These are phyloP conservation scores for Steromphala cineraria DNA, from an alignment of 2,888 invertebrate genomes.

Conservation along the genomic window DNA sequence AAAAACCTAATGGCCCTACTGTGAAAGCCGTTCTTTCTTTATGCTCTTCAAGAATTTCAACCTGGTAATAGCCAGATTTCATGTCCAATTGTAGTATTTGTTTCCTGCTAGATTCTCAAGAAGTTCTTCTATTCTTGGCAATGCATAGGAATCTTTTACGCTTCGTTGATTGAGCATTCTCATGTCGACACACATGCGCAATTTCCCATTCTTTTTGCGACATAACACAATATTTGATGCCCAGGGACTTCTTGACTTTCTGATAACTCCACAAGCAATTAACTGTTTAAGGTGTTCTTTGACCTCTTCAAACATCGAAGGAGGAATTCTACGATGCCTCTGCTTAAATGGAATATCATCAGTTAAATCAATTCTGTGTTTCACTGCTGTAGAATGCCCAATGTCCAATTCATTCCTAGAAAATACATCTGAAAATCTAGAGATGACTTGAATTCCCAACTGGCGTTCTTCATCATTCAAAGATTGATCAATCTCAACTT, in stretches of 20 bases:
- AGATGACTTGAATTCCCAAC: background rate
- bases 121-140: background rate
- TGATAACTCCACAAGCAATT: background rate
- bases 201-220: background rate
- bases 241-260: background rate
- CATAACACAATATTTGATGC: background rate
- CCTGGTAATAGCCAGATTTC: background rate
- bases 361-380: background rate
- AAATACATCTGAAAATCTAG: background rate
- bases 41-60: no score
- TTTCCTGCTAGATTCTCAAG: background rate
- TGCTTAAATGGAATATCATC: constrained; percentile 1
- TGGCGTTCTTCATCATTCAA: no score
- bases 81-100: background rate
- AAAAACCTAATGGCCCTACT: background rate
- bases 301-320: background rate
- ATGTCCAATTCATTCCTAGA: background rate
- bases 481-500: no score
- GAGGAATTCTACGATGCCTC: background rate
- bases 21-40: background rate
- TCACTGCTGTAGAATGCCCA: background rate
- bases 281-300: background rate
- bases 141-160: background rate
- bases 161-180: background rate
- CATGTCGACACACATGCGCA: background rate